phyloP scores from a whole-genome alignment of 2,113 vertebrate genomes.

The Cichladusa arquata region DNA sequence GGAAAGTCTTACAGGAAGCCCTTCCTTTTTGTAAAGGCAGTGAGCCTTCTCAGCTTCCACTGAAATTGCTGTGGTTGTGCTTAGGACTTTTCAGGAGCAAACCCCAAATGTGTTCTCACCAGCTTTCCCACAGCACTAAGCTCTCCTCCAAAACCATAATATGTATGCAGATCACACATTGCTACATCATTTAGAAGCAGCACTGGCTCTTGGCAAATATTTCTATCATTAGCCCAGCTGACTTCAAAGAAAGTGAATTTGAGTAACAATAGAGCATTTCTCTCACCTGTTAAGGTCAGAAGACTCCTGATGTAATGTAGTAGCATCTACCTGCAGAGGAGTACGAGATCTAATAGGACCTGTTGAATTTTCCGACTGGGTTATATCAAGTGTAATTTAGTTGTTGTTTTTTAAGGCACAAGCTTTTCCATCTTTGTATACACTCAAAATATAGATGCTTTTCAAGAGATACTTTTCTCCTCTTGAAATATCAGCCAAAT shows the following conservation, averaged over 20 bases:
- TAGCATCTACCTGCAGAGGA: not conserved
- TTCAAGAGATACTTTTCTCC: not conserved
- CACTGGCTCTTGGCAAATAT: not conserved
- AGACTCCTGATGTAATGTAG: not conserved
- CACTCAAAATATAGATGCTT: not conserved
- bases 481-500: not conserved
- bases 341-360: not conserved
- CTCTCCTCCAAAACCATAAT: not conserved
- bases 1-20: not conserved
- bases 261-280: not conserved
- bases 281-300: not conserved
- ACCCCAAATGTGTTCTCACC: rapidly evolving
- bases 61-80: too few relatives aligned
- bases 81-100: not conserved
- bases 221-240: not conserved
- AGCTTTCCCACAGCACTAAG: not conserved
- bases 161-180: not conserved
- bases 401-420: not conserved
- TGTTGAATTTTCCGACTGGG: not conserved
- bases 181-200: not conserved
- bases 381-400: not conserved
- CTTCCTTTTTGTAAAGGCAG: not conserved
- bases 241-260: not conserved
- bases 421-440: not conserved
- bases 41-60: not conserved